Base-by-base conservation (phyloP, 2,888 invertebrate genomes). In the Thymelicus sylvestris region DNA sequence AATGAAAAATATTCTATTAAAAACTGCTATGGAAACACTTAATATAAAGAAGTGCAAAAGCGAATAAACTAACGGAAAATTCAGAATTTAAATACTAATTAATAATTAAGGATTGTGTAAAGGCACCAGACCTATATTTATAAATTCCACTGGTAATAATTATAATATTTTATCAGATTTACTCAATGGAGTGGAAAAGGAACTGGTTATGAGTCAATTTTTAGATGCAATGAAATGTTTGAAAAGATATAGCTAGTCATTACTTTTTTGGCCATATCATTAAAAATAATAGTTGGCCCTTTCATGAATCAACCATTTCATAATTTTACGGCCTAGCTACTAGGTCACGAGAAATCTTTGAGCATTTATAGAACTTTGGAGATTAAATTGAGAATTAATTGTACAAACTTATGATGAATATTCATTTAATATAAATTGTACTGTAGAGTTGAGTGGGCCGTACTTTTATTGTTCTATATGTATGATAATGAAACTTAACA, bases 381-480 rank as follows among this genome's bases (percentile, higher is more conserved):
- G 3, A 31, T 5, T 3, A 44, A 44, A 44, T 44, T 44, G 44
- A 44, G 10, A 44, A 41, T 44, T 8, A 12, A 10, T 44, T 44
- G 44, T 44, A 44, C 44, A 44, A 10, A 44, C 12, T 10, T 44
- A 44, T 44, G 44, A 12, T 44, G 8, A 44, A 59, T 31, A 39
- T 38, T 59, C n/a, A n/a, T 38, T 59, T n/a, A n/a, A n/a, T 59
- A 39, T 59, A 59, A 63, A 63, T 63, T 63, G 63, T 63, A 63
- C 48, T 63, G 63, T 55, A 24, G 55, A 55, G 15, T 52, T 52
- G 10, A 13, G 47, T 62, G 47, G 47, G 44, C 48, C 48, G 63
- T 31, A 63, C 10, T 24, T 55, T 55, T 24, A 12, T 24, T 15
- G 48, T 31, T 63, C n/a, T 47, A 15, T 61, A 24, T 39, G n/a